Conservation (phyloP, 1,140 invertebrate species). For the Anastrepha ludens region DNA sequence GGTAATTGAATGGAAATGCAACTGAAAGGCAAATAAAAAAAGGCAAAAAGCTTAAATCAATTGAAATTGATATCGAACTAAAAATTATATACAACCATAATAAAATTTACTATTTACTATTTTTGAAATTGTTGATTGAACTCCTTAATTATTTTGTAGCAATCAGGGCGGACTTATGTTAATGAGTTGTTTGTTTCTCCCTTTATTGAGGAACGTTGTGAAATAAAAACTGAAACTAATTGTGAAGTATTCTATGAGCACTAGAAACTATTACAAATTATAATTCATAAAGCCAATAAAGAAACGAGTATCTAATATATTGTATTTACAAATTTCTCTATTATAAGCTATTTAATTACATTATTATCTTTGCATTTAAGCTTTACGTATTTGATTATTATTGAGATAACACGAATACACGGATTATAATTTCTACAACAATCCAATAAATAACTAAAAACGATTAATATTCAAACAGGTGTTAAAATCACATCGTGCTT, state of each 20-base stretch:
- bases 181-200: background rate
- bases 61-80: background rate
- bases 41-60: constrained; percentile 11
- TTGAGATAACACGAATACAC: background rate
- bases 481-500: constrained; percentile 33
- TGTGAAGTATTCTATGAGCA: constrained; percentile 22
- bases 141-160: background rate
- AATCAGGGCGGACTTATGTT: background rate
- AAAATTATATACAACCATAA: background rate
- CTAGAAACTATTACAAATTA: background rate
- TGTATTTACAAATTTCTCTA: constrained; percentile 5
- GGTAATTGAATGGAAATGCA: background rate
- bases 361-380: constrained; percentile 42
- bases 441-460: background rate
- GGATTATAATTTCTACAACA: background rate
- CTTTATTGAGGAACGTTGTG: background rate
- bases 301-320: constrained; percentile 9
- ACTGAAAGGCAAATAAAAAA: background rate
- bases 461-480: background rate
- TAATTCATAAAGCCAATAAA: constrained; percentile 10
- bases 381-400: constrained; percentile 29
- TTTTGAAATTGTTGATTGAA: constrained; percentile 24
- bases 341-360: constrained; percentile 29
- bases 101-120: background rate
- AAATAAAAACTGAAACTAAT: constrained; percentile 27